These are phyloP conservation scores for Didymodactylos carnosus DNA, from an alignment of 2,888 invertebrate genomes.

Conservation along the genomic window DNA sequence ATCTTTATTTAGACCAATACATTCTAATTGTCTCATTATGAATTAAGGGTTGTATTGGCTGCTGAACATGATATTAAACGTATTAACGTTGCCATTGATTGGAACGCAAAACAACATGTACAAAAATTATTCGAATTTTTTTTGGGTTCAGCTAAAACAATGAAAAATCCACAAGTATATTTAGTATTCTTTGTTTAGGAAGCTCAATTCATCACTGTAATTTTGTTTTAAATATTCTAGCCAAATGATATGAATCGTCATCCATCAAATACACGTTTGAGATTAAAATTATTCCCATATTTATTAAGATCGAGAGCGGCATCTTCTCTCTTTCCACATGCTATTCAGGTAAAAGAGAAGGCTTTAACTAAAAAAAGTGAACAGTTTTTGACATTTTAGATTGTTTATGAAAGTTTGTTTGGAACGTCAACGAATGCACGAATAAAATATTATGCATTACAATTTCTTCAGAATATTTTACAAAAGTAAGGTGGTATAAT, in stretches of 20 bases:
- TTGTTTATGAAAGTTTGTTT: slow-evolving; percentile 67
- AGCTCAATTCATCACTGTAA: background rate
- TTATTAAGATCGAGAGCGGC: slow-evolving; percentile 44
- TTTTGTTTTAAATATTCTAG: background rate
- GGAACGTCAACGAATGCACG: slow-evolving; percentile 63
- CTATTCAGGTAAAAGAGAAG: slow-evolving; percentile 49
- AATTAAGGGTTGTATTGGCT: slow-evolving; percentile 66
- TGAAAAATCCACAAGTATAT: slow-evolving; percentile 21
- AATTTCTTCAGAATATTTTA: slow-evolving; percentile 59
- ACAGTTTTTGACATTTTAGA: slow-evolving; percentile 35
- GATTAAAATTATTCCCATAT: slow-evolving; percentile 63
- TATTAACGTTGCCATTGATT: slow-evolving; percentile 45
- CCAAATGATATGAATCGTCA: slow-evolving; percentile 22
- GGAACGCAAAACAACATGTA: slow-evolving; percentile 50
- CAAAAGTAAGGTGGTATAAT: slow-evolving; percentile 46
- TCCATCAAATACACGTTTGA: slow-evolving; percentile 59
- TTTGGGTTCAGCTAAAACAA: slow-evolving; percentile 46
- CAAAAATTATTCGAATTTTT: slow-evolving; percentile 59
- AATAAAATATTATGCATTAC: slow-evolving; percentile 57
- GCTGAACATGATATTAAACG: slow-evolving; percentile 66
- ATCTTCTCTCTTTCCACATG: slow-evolving; percentile 43
- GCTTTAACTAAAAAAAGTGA: background rate
- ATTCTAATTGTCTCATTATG: no score
- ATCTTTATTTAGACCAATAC: slow-evolving; percentile 15
- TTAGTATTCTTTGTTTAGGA: slow-evolving; percentile 8